Percentiles rank a stretch among this genome's conserved stretches.
Conservation (phyloP, 2,113 vertebrate species). For the Cololabis saira region DNA sequence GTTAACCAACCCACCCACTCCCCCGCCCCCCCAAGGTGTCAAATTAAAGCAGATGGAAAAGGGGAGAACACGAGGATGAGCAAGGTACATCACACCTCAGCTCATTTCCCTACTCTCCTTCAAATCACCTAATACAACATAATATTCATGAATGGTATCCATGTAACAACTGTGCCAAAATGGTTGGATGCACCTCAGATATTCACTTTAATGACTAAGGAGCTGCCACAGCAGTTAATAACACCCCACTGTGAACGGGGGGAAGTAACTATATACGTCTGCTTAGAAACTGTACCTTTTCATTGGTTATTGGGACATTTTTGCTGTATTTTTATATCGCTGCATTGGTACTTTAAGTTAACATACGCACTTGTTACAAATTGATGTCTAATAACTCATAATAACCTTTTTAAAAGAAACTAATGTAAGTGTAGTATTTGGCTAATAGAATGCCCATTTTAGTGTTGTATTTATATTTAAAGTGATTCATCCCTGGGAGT, state of each 20-base stretch:
- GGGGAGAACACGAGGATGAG: conserved; percentile 75
- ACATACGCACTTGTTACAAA: too few species aligned
- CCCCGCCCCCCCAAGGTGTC: conserved; percentile 88
- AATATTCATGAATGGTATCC: conserved; percentile 63
- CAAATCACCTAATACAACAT: conserved; percentile 65
- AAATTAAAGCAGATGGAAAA: conserved; percentile 89
- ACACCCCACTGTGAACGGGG: conserved; percentile 21
- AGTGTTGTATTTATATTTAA: too few species aligned
- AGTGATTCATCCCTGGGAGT: too few species aligned
- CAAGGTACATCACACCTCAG: conserved; percentile 67
- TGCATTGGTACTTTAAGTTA: background rate
- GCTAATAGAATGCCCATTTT: too few species aligned
- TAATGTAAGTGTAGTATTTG: too few species aligned
- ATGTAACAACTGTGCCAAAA: conserved; percentile 60
- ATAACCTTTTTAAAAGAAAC: too few species aligned
- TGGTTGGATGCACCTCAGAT: conserved; percentile 56
- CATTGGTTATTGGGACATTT: background rate
- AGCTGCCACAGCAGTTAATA: conserved; percentile 48
- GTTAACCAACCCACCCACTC: conserved; percentile 78
- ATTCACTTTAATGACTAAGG: conserved; percentile 60
- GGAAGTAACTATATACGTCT: background rate
- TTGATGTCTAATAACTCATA: too few species aligned
- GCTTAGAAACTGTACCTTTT: background rate
- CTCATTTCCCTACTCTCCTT: conserved; percentile 66
- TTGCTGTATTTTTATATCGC: background rate